These are phyloP conservation scores for Parapristionchus giblindavisi DNA, from an alignment of 2,888 invertebrate species.

Conservation along the genomic window DNA sequence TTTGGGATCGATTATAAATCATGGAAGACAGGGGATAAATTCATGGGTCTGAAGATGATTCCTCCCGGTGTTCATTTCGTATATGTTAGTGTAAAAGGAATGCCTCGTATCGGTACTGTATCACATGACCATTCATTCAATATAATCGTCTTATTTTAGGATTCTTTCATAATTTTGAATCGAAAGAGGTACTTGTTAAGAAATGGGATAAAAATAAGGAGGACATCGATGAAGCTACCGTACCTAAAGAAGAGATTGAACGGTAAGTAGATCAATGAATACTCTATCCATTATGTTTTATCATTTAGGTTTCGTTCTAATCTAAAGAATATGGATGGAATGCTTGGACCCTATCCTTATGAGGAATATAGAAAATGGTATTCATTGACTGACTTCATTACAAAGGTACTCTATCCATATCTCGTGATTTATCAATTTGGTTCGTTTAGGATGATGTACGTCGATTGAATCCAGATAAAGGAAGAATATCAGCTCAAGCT, in stretches of 20 bases:
- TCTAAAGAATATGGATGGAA: conserved; percentile 80
- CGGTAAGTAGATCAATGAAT: conserved; percentile 14
- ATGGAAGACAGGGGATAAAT: conserved; percentile 89
- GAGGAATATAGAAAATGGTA: conserved; percentile 86
- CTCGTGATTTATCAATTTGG: background rate
- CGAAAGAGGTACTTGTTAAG: conserved; percentile 84
- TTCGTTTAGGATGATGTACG: conserved; percentile 77
- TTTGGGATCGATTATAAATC: conserved; percentile 93
- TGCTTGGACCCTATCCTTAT: conserved; percentile 89
- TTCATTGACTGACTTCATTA: conserved; percentile 54
- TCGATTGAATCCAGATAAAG: conserved; percentile 73
- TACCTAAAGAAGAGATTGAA: conserved; percentile 49
- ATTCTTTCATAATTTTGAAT: conserved; percentile 85
- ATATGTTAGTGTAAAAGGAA: conserved; percentile 73
- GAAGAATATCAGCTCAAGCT: conserved; percentile 62
- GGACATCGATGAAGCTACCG: conserved; percentile 72
- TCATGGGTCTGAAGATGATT: conserved; percentile 97
- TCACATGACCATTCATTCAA: background rate
- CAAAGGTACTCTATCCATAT: no score
- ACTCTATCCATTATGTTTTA: background rate
- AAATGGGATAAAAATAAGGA: conserved; percentile 86
- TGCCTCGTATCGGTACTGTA: conserved; percentile 51
- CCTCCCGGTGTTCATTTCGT: conserved; percentile 94
- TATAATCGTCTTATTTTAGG: conserved; percentile 72
- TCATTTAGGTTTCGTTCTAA: conserved; percentile 71